Base-by-base conservation (phyloP, 2,888 invertebrate species). In the Drosophila picticornis region DNA sequence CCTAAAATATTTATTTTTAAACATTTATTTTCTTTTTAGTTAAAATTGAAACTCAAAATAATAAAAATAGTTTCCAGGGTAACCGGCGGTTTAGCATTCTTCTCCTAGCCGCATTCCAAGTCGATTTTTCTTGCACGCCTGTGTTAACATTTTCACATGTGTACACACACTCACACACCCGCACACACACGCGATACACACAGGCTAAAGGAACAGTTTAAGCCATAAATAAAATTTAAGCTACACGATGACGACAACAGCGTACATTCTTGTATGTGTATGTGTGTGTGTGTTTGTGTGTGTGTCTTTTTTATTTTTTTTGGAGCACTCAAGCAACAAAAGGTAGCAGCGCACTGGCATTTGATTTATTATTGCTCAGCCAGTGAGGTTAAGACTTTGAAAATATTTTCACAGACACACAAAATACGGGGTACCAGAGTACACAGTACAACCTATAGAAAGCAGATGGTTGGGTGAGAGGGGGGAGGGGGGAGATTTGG, bases 201-300 rank as follows among this genome's bases (percentile, higher is more conserved):
- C 72, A 50, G n/a, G 57, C 40, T 50, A 50, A 56, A 56, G 59
- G 65, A 75, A 73, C 85, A 70, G 75, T 85, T 80, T 74, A 77
- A 72, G 88, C 89, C 88, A 87, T 89, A 87, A 87, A 87, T 87
- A 87, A 87, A 87, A 87, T 87, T 87, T 87, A 84, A 88, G 84
- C 84, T 75, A 88, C 84, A 84, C 83, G 75, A 73, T 80, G 83
- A 84, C 80, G 80, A 81, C 84, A 72, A 80, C 75, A 76, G 74
- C 61, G 43, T 55, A 61, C 25, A 53, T 52, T 25, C 66, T 51
- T 76, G 52, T 65, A 34, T 67, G 56, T 56, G 31, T 53, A 50
- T 27, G 60, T 38, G 25, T 38, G 13, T 67, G 52, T 58, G 48
- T 68, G 60, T 50, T 25, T 56, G 55, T 34, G 32, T 68, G 48